Evolutionary conservation across 2,888 invertebrate genomes (phyloP).

Genomic region (Teleogryllus oceanicus): DNA sequence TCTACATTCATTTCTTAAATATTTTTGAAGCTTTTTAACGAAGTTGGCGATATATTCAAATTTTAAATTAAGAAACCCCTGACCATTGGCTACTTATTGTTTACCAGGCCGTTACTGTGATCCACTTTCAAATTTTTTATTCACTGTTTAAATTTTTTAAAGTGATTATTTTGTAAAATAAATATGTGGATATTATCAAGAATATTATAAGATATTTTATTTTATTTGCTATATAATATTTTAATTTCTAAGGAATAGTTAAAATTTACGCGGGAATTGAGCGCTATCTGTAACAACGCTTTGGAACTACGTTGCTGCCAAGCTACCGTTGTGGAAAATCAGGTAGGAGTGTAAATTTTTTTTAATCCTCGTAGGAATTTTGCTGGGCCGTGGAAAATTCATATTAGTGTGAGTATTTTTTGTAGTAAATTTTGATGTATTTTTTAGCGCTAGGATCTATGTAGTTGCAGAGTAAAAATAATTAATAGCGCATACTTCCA

Average conservation of each 20-base stretch:
- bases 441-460: conserved; percentile 38
- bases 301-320: conserved; percentile 30
- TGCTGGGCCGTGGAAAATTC: conserved; percentile 41
- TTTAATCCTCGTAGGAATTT: conserved; percentile 47
- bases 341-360: conserved; percentile 33
- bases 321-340: conserved; percentile 30
- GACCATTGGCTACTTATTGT: not conserved
- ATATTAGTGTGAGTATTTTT: conserved; percentile 47
- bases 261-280: conserved; percentile 32
- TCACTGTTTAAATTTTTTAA: not conserved
- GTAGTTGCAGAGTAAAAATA: conserved; percentile 42
- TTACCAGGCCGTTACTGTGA: not conserved
- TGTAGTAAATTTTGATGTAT: conserved; percentile 44
- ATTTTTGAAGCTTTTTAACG: not conserved
- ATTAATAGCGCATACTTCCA: conserved; percentile 21
- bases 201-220: conserved; percentile 4
- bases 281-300: conserved; percentile 35
- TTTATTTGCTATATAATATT: not conserved
- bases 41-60: conserved; percentile 18
- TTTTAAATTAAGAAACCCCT: not conserved
- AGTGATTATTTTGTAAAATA: not conserved
- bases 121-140: not conserved
- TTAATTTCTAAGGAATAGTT: not conserved
- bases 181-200: not conserved
- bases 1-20: too few species aligned